phyloP scores from a whole-genome alignment of 2,888 invertebrate genomes.

The Dinocampus coccinellae region DNA sequence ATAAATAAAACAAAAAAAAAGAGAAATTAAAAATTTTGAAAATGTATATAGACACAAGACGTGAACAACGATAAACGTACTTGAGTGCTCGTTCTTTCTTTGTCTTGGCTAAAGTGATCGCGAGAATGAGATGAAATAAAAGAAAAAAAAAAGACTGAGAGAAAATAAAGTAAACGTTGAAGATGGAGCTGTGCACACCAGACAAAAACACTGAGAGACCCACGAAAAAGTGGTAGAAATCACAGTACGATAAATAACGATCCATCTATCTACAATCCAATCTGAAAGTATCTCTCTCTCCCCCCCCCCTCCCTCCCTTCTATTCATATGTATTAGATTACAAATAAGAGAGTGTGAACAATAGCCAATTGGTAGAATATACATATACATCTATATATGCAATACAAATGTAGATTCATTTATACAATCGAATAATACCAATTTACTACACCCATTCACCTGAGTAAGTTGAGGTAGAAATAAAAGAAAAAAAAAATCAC shows the following conservation, averaged over 20 bases:
- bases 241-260: conserved; percentile 38
- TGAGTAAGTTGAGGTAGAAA: neutral
- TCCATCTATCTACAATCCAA: conserved; percentile 33
- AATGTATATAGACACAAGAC: conserved; percentile 13
- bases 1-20: neutral
- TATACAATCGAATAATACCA: neutral
- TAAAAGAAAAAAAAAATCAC: neutral
- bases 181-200: neutral
- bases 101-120: neutral
- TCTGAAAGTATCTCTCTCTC: conserved; percentile 10
- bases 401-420: neutral
- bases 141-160: neutral
- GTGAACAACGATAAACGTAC: conserved; percentile 13
- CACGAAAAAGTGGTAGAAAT: conserved; percentile 22
- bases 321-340: conserved; percentile 24
- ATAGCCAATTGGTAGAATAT: neutral
- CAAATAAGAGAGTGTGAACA: conserved; percentile 11
- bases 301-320: too few species aligned
- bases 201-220: neutral
- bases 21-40: neutral
- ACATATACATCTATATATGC: neutral
- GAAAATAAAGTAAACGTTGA: neutral
- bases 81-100: conserved; percentile 13
- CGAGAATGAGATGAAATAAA: neutral
- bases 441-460: neutral